Conservation (phyloP, 2,113 vertebrate species). For the Rafetus swinhoei region DNA sequence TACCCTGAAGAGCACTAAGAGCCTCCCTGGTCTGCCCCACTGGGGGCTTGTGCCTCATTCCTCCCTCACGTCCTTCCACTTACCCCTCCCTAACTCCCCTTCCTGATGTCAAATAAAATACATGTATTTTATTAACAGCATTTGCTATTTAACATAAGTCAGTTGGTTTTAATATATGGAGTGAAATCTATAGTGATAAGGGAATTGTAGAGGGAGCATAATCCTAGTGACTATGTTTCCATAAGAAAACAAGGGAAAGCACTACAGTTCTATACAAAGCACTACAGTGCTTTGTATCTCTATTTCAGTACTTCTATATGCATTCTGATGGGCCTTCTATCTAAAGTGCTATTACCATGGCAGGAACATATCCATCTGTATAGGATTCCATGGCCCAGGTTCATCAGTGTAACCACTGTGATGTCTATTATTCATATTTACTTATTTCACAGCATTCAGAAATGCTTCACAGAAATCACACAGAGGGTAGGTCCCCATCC, state of each 20-base stretch:
- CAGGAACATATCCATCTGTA: not conserved
- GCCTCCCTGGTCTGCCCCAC: no score
- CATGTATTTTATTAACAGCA: no score
- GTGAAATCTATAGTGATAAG: accelerated
- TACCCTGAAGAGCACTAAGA: no score
- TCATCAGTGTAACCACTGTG: not conserved
- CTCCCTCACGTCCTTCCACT: no score
- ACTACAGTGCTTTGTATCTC: not conserved
- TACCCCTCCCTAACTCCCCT: no score
- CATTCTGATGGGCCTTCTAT: not conserved
- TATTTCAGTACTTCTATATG: not conserved
- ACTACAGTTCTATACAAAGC: no score
- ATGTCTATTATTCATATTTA: not conserved
- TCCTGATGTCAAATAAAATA: no score
- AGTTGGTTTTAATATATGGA: not conserved
- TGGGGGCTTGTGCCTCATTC: no score
- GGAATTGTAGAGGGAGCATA: not conserved
- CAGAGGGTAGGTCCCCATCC: conserved; percentile 15
- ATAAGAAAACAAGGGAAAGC: not conserved
- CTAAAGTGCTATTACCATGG: not conserved
- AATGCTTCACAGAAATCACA: not conserved
- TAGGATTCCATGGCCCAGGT: not conserved
- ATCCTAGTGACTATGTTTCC: not conserved
- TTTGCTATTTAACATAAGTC: no score
- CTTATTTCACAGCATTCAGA: not conserved